Conservation (phyloP, 1,140 invertebrate species). For the Contarinia nasturtii region DNA sequence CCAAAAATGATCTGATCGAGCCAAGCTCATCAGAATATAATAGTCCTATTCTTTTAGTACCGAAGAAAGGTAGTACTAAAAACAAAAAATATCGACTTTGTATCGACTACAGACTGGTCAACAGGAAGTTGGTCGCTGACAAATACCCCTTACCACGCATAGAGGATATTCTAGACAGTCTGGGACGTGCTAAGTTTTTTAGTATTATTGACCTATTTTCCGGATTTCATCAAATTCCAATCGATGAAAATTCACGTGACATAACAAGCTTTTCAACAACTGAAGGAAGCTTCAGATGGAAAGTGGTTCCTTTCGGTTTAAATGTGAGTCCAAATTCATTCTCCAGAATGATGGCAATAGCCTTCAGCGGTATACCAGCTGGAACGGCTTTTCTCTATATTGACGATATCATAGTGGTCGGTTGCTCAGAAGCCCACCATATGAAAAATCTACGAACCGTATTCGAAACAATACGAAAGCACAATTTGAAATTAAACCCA, state of each 20-base stretch:
- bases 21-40: slow-evolving; percentile 8
- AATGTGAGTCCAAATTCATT: slow-evolving; percentile 1
- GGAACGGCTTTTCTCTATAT: too few species aligned
- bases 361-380: too few species aligned
- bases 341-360: too few species aligned
- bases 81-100: slow-evolving; percentile 10
- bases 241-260: slow-evolving; percentile 12
- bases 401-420: too few species aligned
- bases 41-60: slow-evolving; percentile 9
- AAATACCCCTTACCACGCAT: slow-evolving; percentile 23
- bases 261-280: too few species aligned
- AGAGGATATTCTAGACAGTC: slow-evolving; percentile 17
- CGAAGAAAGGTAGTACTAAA: slow-evolving; percentile 6
- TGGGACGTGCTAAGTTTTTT: slow-evolving; percentile 11
- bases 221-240: slow-evolving; percentile 11
- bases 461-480: slow-evolving; percentile 6
- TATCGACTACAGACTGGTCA: slow-evolving; percentile 17
- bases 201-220: slow-evolving; percentile 8
- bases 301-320: slow-evolving; percentile 16
- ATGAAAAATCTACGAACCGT: slow-evolving; percentile 6
- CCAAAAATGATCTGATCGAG: slow-evolving; percentile 8
- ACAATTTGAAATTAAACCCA: slow-evolving; percentile 12
- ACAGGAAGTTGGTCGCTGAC: slow-evolving; percentile 4
- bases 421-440: background rate
- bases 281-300: slow-evolving; percentile 18